Base-by-base conservation (phyloP, 23 tunicate species). In the Aplidium turbinatum region DNA sequence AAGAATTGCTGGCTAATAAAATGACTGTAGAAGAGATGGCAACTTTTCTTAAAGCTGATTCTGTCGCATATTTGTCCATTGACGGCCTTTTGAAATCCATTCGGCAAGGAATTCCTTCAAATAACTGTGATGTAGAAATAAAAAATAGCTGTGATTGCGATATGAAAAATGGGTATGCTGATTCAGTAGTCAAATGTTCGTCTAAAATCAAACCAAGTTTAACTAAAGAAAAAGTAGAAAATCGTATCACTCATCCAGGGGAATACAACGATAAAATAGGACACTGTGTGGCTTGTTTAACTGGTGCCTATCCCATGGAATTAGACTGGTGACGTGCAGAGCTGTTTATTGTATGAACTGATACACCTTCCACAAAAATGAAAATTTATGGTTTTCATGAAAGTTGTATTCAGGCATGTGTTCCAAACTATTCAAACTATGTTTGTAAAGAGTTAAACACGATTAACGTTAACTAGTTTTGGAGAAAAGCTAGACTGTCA, bases 241-340 rank as follows among this genome's bases (percentile, higher is more conserved):
- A n/a, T n/a, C n/a, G n/a, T n/a, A n/a, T n/a, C n/a, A n/a, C n/a
- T n/a, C n/a, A n/a, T 31, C 19, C 7, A 20, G n/a, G 78, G 5
- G 67, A 21, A 3, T 38, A 18, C 16, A 65, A 36, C 50, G 11
- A 26, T 6, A 65, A 66, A 26, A 46, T 35, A 47, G 96, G 96
- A 20, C 87, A 88, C 38, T 88, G 96, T 55, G 84, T 78, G 0
- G 96, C 87, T 34, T 88, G 96, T 70, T 68, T 88, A 23, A 82
- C 86, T 51, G 87, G 87, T 13, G 71, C 82, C 19, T 88, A 88
- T 40, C 96, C 96, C 1, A 88, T 82, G 34, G 27, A 58, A 33
- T 67, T 82, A 58, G 87, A 81, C 3, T 88, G 96, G 96, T 88
- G 60, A 69, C 6, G 13, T 16, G 50, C 50, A n/a, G n/a, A n/a